phyloP scores from a whole-genome alignment of 2,797 vertebrate genomes.

The Labroides dimidiatus region DNA sequence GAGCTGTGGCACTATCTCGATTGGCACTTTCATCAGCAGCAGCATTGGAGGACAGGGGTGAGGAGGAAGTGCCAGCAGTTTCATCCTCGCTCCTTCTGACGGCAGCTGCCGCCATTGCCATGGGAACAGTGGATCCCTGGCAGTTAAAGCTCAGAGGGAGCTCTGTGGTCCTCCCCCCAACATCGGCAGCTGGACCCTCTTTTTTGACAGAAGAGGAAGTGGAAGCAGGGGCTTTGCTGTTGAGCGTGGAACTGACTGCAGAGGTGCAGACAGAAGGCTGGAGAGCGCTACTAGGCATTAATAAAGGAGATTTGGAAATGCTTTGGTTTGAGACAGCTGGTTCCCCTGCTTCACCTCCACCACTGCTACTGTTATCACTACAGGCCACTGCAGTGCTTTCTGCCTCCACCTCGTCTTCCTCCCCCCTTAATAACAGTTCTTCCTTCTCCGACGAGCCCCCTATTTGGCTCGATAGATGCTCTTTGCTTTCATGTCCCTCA shows the following conservation, averaged over 20 bases:
- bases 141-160: constrained; percentile 99
- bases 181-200: constrained; percentile 90
- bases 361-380: constrained; percentile 88
- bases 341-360: constrained; percentile 89
- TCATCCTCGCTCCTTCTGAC: constrained; percentile 93
- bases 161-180: constrained; percentile 91
- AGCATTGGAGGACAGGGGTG: constrained; percentile 82
- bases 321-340: constrained; percentile 99
- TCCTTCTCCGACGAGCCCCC: constrained; percentile 82
- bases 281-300: constrained; percentile 98
- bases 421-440: constrained; percentile 85
- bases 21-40: constrained; percentile 98
- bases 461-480: constrained; percentile 86
- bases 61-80: constrained; percentile 82
- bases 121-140: constrained; percentile 86
- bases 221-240: constrained; percentile 91
- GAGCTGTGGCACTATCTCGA: constrained; percentile 99
- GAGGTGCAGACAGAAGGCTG: constrained; percentile 93
- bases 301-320: constrained; percentile 99
- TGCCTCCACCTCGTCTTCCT: constrained; percentile 92
- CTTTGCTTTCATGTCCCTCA: constrained; percentile 89
- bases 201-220: constrained; percentile 92
- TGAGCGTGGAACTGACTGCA: constrained; percentile 85
- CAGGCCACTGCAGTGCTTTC: constrained; percentile 87
- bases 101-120: constrained; percentile 80